These are phyloP conservation scores for Acipenser oxyrinchus DNA, from an alignment of 2,797 vertebrate species.

Conservation along the genomic window DNA sequence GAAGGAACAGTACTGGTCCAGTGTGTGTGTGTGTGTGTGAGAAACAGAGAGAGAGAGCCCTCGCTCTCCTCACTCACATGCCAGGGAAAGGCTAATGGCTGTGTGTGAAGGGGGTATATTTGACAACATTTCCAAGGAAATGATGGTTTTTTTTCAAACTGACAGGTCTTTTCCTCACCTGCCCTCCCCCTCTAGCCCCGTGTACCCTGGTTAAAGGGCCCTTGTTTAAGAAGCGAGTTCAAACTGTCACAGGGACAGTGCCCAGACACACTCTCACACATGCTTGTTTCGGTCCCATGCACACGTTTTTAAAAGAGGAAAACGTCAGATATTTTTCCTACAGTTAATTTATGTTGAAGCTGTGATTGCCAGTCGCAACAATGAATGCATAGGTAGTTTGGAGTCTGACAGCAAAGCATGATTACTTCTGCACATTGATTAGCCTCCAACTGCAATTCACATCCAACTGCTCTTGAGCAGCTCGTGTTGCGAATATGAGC, in stretches of 20 bases:
- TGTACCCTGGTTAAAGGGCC: conserved; percentile 29
- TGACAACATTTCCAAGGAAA: conserved; percentile 19
- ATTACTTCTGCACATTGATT: not conserved
- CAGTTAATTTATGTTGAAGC: not conserved
- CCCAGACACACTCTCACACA: conserved; percentile 29
- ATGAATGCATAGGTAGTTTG: not conserved
- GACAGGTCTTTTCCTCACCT: conserved; percentile 22
- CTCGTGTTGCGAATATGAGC: not conserved
- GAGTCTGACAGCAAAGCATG: not conserved
- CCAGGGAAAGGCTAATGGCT: not conserved
- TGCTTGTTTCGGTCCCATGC: too few relatives aligned
- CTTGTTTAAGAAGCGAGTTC: conserved; percentile 37
- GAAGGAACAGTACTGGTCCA: conserved; percentile 3
- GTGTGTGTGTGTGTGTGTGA: not conserved
- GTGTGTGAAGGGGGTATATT: not conserved
- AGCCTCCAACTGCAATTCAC: not conserved
- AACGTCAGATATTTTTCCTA: conserved; percentile 3
- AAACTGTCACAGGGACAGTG: conserved; percentile 45
- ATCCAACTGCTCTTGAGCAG: not conserved
- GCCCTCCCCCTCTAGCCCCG: conserved; percentile 11
- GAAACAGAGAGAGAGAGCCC: too few relatives aligned
- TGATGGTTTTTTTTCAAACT: conserved; percentile 38
- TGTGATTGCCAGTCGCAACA: conserved; percentile 1
- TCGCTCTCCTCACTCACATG: not conserved
- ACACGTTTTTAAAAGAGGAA: conserved; percentile 40